These are phyloP conservation scores for Halotydeus destructor DNA, from an alignment of 1,140 invertebrate species.

Conservation along the genomic window DNA sequence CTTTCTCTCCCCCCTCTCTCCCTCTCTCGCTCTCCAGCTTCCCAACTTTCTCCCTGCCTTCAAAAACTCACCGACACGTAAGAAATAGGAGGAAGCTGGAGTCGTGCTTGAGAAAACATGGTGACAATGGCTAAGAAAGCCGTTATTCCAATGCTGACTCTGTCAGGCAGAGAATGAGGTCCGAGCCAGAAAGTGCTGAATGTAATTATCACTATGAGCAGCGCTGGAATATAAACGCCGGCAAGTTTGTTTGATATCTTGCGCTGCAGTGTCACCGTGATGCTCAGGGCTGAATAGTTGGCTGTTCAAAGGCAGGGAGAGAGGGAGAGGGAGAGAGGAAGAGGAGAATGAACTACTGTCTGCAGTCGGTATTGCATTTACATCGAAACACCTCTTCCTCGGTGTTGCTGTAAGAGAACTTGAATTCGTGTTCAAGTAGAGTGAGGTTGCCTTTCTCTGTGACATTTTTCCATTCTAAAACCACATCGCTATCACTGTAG, in stretches of 20 bases:
- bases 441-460: background rate
- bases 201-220: background rate
- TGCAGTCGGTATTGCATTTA: too few species aligned
- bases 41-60: too few species aligned
- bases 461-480: too few species aligned
- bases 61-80: background rate
- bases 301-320: background rate
- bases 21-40: too few species aligned
- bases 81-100: background rate
- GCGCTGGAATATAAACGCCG: constrained; percentile 2
- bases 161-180: background rate
- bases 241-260: constrained; percentile 1
- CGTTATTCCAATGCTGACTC: constrained; percentile 4
- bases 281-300: background rate
- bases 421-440: background rate
- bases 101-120: background rate
- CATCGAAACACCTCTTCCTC: background rate
- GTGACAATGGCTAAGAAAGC: constrained; percentile 4
- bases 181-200: constrained; percentile 6
- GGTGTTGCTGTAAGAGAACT: background rate
- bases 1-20: too few species aligned
- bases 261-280: background rate
- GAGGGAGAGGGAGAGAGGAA: background rate
- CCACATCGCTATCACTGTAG: too few species aligned
- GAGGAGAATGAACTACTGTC: too few species aligned